Evolutionary conservation across 1,140 invertebrate genomes (phyloP).

Genomic region (Bicyclus anynana): DNA sequence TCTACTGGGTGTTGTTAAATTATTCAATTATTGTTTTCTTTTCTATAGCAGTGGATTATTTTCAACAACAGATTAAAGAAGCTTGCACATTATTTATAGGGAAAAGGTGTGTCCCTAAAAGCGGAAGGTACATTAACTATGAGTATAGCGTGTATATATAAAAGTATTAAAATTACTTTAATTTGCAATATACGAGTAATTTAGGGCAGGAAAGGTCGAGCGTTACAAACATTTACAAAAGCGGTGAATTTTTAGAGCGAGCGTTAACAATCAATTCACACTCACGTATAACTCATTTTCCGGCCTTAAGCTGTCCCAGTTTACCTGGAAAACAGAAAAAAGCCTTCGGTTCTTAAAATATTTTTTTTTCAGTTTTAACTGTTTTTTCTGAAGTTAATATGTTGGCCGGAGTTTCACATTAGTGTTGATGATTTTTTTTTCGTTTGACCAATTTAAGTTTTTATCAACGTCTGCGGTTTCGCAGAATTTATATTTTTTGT

Average conservation of each 20-base stretch:
- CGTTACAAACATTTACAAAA: not conserved
- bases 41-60: not conserved
- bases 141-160: not conserved
- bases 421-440: not conserved
- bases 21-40: not conserved
- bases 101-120: not conserved
- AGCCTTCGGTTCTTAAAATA: constrained; percentile 25
- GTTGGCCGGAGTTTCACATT: not conserved
- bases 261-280: constrained; percentile 39
- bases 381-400: constrained; percentile 8
- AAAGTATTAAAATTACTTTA: not conserved
- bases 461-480: not conserved
- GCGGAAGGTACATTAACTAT: not conserved
- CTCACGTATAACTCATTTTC: constrained; percentile 75
- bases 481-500: too few relatives aligned
- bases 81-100: too few relatives aligned
- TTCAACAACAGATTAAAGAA: too few relatives aligned
- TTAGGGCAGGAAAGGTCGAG: not conserved
- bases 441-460: too few relatives aligned
- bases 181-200: not conserved
- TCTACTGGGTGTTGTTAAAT: too few relatives aligned
- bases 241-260: not conserved
- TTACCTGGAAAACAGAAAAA: constrained; percentile 68
- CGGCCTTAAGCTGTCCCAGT: constrained; percentile 76
- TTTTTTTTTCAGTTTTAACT: constrained; percentile 27